A percentile compares a stretch with the other conserved stretches of the same genome.
phyloP scores from a whole-genome alignment of 2,113 vertebrate genomes.

The Marcusenius ussheri region DNA sequence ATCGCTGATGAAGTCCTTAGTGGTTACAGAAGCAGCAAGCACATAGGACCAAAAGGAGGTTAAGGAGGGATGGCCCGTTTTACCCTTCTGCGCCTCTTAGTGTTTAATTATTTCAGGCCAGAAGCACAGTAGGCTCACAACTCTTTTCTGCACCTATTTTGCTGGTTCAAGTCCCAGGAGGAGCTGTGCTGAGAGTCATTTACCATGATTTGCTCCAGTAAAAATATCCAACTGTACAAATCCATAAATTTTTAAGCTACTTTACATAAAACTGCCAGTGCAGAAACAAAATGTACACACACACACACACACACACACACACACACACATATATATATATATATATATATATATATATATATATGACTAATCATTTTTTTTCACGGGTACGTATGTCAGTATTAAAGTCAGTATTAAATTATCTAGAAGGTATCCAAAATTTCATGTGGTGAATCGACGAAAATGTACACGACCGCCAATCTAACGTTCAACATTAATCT shows the following conservation, averaged over 20 bases:
- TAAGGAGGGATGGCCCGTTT: neutral
- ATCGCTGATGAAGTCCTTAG: conserved; percentile 21
- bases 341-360: neutral
- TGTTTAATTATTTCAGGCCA: neutral
- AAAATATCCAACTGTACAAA: neutral
- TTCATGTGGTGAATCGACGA: neutral
- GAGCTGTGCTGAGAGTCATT: neutral
- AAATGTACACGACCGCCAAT: neutral
- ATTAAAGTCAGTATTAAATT: neutral
- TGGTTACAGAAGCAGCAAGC: neutral
- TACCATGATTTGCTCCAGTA: neutral
- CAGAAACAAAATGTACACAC: neutral
- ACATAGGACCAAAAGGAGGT: neutral
- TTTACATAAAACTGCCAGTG: neutral
- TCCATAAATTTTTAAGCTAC: neutral
- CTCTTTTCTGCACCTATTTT: neutral
- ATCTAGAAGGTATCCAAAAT: neutral
- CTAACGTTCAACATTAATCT: neutral
- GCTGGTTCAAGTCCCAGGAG: neutral
- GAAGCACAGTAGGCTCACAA: neutral
- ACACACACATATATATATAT: too few species aligned
- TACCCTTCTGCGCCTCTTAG: neutral
- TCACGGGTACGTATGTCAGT: neutral
- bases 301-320: too few species aligned
- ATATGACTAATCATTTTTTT: neutral